These are phyloP conservation scores for Cryptoprocta ferox DNA, from an alignment of 2,797 vertebrate genomes.

Conservation along the genomic window DNA sequence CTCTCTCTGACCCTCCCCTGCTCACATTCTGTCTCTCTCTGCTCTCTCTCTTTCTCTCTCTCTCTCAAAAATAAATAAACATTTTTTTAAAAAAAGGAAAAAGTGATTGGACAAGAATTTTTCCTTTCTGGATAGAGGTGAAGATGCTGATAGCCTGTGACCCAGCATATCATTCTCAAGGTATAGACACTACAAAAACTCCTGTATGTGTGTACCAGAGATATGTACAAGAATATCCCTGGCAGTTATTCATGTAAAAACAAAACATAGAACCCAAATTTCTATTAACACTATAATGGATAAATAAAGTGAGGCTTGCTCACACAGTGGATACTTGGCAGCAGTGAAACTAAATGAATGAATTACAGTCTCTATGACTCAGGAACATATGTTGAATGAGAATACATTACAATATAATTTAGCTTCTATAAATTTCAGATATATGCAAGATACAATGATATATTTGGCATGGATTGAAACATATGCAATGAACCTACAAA, in stretches of 20 bases:
- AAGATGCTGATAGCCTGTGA: not conserved
- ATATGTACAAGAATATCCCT: not conserved
- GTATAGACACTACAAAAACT: not conserved
- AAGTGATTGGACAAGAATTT: not conserved
- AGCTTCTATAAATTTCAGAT: slow-evolving; percentile 9
- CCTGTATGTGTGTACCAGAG: not conserved
- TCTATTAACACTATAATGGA: not conserved
- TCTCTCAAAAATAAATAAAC: no score
- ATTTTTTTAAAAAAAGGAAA: not conserved
- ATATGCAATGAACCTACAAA: not conserved
- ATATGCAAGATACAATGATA: not conserved
- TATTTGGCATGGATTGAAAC: not conserved
- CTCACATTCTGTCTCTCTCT: no score
- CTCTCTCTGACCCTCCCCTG: no score
- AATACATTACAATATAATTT: not conserved
- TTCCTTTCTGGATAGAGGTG: not conserved
- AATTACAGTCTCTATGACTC: not conserved
- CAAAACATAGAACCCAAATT: slow-evolving; percentile 25
- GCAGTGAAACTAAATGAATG: slow-evolving; percentile 3
- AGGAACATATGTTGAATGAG: not conserved
- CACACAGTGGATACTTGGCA: not conserved
- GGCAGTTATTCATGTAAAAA: not conserved
- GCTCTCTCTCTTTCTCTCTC: no score
- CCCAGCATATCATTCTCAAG: not conserved
- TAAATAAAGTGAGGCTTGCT: not conserved